phyloP scores from a whole-genome alignment of 1,140 invertebrate genomes.

The Harlomillsia oculata region DNA sequence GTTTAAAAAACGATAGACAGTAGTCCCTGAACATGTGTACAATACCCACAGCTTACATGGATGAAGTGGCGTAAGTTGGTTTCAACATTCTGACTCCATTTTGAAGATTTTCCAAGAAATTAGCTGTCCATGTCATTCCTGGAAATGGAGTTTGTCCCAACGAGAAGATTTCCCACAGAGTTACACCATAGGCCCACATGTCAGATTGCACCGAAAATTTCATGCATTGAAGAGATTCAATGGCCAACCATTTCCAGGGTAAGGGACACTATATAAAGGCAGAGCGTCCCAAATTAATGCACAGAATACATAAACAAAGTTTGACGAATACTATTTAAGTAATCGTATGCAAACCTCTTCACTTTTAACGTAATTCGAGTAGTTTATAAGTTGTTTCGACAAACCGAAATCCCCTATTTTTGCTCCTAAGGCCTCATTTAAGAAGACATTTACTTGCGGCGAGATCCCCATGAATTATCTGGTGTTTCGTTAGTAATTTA shows the following conservation, averaged over 20 bases:
- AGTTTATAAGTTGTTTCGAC: constrained; percentile 17
- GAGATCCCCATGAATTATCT: constrained; percentile 23
- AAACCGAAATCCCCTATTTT: constrained; percentile 27
- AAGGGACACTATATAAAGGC: constrained; percentile 45
- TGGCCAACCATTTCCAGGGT: constrained; percentile 65
- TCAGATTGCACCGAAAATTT: constrained; percentile 80
- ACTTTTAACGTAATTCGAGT: constrained; percentile 16
- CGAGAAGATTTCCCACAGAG: constrained; percentile 90
- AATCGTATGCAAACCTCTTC: background rate
- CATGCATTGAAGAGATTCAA: constrained; percentile 65
- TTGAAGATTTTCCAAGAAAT: constrained; percentile 35
- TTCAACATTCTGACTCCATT: constrained; percentile 44
- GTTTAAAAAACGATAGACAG: background rate
- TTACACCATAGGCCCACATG: constrained; percentile 87
- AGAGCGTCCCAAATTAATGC: background rate
- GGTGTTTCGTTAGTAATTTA: background rate
- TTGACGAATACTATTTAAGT: background rate
- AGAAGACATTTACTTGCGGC: constrained; percentile 17
- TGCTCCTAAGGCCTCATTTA: constrained; percentile 1
- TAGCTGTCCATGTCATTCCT: constrained; percentile 40
- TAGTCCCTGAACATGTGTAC: constrained; percentile 3
- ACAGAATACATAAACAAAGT: background rate
- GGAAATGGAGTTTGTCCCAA: constrained; percentile 82
- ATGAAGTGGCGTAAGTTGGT: constrained; percentile 40
- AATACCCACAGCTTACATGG: too few relatives aligned